These are phyloP conservation scores for Sebastes variabilis DNA, from an alignment of 2,797 vertebrate species.

Conservation along the genomic window DNA sequence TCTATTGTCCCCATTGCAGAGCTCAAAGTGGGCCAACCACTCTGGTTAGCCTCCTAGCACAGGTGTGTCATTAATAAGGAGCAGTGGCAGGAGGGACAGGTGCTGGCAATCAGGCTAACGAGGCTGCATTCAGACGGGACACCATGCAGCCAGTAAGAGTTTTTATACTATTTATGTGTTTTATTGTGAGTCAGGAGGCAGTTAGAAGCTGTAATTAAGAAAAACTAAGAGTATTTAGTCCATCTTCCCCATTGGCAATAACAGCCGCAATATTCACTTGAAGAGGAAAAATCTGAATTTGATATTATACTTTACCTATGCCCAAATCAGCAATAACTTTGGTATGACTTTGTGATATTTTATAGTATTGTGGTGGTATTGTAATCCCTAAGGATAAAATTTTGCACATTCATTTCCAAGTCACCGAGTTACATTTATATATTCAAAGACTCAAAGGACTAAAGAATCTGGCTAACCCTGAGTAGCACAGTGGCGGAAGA, in stretches of 20 bases:
- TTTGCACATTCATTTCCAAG: not conserved
- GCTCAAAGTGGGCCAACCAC: not conserved
- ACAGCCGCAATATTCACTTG: not conserved
- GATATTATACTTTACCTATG: not conserved
- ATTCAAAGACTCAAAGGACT: not conserved
- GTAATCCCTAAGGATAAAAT: not conserved
- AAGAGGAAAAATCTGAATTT: no score
- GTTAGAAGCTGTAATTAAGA: not conserved
- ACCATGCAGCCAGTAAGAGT: not conserved
- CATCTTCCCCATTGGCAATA: not conserved
- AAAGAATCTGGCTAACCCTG: not conserved
- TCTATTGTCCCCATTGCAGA: slow-evolving; percentile 28
- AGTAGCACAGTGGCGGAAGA: not conserved
- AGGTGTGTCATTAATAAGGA: slow-evolving; percentile 38
- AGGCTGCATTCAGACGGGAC: not conserved
- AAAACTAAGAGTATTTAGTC: not conserved
- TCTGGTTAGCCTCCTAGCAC: fast-evolving
- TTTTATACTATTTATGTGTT: not conserved
- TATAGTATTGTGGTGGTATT: not conserved
- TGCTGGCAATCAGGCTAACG: slow-evolving; percentile 45
- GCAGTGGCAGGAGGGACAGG: slow-evolving; percentile 12
- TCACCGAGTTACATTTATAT: not conserved
- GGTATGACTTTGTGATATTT: not conserved
- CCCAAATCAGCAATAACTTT: not conserved
- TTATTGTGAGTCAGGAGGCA: not conserved